phyloP scores from a whole-genome alignment of 2,888 invertebrate species.

The Notodonta dromedarius region DNA sequence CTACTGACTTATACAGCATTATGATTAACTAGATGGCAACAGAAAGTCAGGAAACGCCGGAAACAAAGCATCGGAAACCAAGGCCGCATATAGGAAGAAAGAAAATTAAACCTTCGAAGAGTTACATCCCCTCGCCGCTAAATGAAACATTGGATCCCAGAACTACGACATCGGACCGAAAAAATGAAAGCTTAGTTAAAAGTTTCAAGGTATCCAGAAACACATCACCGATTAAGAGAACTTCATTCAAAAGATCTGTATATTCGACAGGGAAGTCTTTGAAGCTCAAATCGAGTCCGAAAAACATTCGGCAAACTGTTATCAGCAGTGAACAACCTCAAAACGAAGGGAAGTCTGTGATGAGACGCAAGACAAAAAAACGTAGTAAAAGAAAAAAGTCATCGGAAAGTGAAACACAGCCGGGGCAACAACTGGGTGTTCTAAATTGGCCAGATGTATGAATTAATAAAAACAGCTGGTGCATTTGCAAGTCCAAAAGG shows the following conservation, averaged over 20 bases:
- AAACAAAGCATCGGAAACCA: constrained; percentile 34
- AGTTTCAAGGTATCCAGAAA: constrained; percentile 31
- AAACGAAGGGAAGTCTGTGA: constrained; percentile 17
- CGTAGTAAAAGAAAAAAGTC: constrained; percentile 38
- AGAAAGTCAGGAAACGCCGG: constrained; percentile 26
- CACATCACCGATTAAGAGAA: constrained; percentile 32
- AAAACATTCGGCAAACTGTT: background rate
- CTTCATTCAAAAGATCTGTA: constrained; percentile 11
- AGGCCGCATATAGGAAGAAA: constrained; percentile 37
- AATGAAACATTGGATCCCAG: constrained; percentile 21
- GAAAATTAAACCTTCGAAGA: constrained; percentile 46
- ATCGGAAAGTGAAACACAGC: constrained; percentile 14
- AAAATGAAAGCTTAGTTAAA: constrained; percentile 22
- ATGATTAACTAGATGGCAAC: constrained; percentile 37
- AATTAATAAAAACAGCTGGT: background rate
- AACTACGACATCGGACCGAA: constrained; percentile 34
- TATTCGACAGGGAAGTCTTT: constrained; percentile 3
- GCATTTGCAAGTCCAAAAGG: too few species aligned
- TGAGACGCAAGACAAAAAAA: constrained; percentile 43
- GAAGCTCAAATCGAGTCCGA: constrained; percentile 15
- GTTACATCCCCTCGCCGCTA: constrained; percentile 29
- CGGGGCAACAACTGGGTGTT: constrained; percentile 33
- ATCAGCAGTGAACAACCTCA: background rate
- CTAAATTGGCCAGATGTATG: constrained; percentile 18
- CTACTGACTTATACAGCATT: too few species aligned